Base-by-base conservation (phyloP, 2,888 invertebrate species). In the Drosophila parthenogenetica region DNA sequence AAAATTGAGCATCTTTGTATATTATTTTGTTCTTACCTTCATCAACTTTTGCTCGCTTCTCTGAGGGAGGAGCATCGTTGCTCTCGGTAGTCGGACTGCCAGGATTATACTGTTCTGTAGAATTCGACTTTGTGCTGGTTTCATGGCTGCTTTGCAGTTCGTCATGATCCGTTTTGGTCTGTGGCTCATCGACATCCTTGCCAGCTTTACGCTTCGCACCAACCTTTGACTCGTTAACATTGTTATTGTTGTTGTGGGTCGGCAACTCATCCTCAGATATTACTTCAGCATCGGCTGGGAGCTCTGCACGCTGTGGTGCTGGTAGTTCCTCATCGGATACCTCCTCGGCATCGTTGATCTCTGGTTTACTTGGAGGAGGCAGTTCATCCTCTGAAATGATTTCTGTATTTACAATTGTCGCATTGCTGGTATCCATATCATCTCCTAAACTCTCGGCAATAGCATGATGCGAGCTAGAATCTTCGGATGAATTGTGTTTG, bases 251-350 rank as follows among this genome's bases (percentile, higher is more conserved):
- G 50, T 81, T 81, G 50, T 85, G 70, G 1, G 78, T 93, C 7
- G 96, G 96, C 40, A 97, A 91, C 91, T 97, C 97, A 90, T 97
- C 97, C 91, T 97, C 97, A 0, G 96, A 96, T 8, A 97, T 96
- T 51, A 95, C 95, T 93, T 95, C 95, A 58, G 95, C 95, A 89
- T 95, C 95, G 49, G 95, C 95, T 35, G 95, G 95, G 54, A 95
- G 87, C 77, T 95, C 95, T 35, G 95, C 95, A 35, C 95, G 93
- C 87, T 95, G 95, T 0, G 95, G 95, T 0, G 95, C 95, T 1
- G 95, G 96, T 22, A 96, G 91, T 90, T 96, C 96, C 90, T 96
- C 96, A 91, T 96, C 95, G 2, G 96, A 96, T 0, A 96, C 96
- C 92, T 96, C 96, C 91, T 97, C 97, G 2, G 96, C 96, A 93